phyloP scores from a whole-genome alignment of 92 coral and sea anemone genomes.

The Desmophyllum pertusum region DNA sequence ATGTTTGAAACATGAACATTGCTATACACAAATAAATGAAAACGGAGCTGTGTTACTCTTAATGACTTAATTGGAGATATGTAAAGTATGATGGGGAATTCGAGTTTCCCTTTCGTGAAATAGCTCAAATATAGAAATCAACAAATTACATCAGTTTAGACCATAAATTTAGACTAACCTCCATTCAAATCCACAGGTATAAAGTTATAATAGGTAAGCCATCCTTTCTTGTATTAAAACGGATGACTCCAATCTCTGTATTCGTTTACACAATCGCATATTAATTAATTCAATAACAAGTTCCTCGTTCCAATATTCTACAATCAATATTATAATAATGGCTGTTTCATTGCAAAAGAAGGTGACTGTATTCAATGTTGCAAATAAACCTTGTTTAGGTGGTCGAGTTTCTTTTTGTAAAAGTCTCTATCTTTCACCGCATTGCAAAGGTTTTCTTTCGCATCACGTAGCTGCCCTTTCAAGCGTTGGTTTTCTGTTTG shows the following conservation, averaged over 20 bases:
- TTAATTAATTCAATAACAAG: neutral
- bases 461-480: constrained; percentile 44
- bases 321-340: neutral
- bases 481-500: constrained; percentile 46
- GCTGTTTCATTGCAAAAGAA: neutral
- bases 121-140: neutral
- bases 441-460: constrained; percentile 46
- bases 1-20: neutral
- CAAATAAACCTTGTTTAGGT: constrained; percentile 33
- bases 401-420: constrained; percentile 46
- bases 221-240: neutral
- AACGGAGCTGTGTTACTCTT: neutral
- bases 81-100: neutral
- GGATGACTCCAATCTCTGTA: neutral
- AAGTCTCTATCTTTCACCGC: constrained; percentile 58
- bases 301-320: neutral
- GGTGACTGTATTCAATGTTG: neutral
- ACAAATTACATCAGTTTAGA: neutral
- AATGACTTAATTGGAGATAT: neutral
- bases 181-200: neutral
- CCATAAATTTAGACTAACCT: neutral
- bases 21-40: neutral
- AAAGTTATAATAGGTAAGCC: neutral
- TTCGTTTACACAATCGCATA: neutral
- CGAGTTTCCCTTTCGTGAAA: neutral